Conservation (phyloP, 1,140 invertebrate genomes). For the Dufourea novaeangliae region DNA sequence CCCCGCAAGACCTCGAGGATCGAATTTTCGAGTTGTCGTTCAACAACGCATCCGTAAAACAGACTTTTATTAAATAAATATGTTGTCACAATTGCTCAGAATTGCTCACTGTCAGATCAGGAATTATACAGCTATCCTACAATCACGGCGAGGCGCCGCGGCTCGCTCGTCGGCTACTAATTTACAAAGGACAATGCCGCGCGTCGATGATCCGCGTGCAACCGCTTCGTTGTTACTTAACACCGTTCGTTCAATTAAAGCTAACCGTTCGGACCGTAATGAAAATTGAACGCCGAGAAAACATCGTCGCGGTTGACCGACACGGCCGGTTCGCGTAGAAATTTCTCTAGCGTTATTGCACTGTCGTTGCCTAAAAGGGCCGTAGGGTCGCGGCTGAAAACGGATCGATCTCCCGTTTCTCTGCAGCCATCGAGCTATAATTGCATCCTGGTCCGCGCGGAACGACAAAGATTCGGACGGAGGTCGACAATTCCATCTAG, state of each 20-base stretch:
- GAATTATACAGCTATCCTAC: conserved; percentile 55
- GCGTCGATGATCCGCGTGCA: conserved; percentile 13
- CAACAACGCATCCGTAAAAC: conserved; percentile 40
- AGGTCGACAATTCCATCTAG: conserved; percentile 15
- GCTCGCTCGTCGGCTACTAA: neutral
- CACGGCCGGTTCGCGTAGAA: conserved; percentile 16
- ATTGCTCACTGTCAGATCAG: no score
- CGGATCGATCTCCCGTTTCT: conserved; percentile 27
- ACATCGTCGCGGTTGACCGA: conserved; percentile 34
- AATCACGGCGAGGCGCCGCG: conserved; percentile 18
- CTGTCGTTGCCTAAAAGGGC: conserved; percentile 40
- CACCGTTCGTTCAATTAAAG: conserved; percentile 27
- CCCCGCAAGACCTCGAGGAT: no score
- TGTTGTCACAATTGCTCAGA: conserved; percentile 44
- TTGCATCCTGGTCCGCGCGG: conserved; percentile 41
- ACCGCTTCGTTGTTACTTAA: conserved; percentile 35
- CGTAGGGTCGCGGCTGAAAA: conserved; percentile 14
- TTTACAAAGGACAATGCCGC: conserved; percentile 41
- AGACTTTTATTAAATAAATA: conserved; percentile 70
- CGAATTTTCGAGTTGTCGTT: neutral
- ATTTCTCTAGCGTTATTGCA: conserved; percentile 51
- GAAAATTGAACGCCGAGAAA: conserved; percentile 19
- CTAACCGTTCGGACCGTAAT: conserved; percentile 13
- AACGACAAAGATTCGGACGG: no score
- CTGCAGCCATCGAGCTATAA: neutral